Percentiles rank a stretch among this genome's conserved stretches.
Conservation (phyloP, 1,140 invertebrate species). For the Drosophila tristis region DNA sequence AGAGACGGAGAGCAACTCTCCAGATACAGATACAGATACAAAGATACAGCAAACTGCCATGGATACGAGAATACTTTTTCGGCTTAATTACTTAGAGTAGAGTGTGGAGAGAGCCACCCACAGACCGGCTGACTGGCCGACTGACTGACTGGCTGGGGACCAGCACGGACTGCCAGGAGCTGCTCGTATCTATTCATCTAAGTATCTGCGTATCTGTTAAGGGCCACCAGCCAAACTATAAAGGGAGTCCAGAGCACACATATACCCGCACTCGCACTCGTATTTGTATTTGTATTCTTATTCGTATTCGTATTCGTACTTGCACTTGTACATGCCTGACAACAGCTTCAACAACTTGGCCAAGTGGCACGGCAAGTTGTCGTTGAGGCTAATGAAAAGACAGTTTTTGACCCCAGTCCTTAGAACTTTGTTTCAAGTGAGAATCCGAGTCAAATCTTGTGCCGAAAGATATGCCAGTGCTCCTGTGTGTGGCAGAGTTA, state of each 20-base stretch:
- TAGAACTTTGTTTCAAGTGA: too few relatives aligned
- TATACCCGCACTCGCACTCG: not conserved
- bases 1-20: conserved; percentile 32
- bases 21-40: conserved; percentile 53
- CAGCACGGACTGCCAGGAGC: too few relatives aligned
- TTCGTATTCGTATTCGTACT: too few relatives aligned
- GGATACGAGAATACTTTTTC: conserved; percentile 62
- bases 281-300: too few relatives aligned
- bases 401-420: not conserved
- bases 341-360: conserved; percentile 16
- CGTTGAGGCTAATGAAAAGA: conserved; percentile 20
- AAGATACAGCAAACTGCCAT: conserved; percentile 33
- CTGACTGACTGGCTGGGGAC: conserved; percentile 2
- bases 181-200: not conserved
- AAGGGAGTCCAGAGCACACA: conserved; percentile 34
- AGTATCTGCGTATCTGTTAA: conserved; percentile 33
- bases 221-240: conserved; percentile 28
- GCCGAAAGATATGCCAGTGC: too few relatives aligned
- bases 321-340: conserved; percentile 3
- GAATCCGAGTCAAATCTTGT: too few relatives aligned
- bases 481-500: too few relatives aligned
- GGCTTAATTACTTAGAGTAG: conserved; percentile 59
- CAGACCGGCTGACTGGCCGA: not conserved
- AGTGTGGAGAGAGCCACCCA: too few relatives aligned
- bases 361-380: not conserved